Percentiles rank a stretch among this genome's conserved stretches.
phyloP scores from a whole-genome alignment of 2,797 vertebrate genomes.

The Hydrolagus colliei region DNA sequence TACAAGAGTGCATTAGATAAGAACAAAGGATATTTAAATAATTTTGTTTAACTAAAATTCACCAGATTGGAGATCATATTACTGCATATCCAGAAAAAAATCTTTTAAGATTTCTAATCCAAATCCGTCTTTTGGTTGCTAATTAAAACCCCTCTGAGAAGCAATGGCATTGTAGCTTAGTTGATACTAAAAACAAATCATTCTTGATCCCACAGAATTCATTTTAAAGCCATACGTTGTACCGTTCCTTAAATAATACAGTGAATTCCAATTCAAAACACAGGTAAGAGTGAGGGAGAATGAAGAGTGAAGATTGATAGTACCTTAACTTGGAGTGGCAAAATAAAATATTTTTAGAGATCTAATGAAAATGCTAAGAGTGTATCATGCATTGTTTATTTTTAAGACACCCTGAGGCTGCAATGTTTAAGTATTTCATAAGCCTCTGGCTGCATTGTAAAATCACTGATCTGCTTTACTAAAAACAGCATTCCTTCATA shows the following conservation, averaged over 20 bases:
- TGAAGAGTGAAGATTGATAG: background rate
- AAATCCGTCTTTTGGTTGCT: background rate
- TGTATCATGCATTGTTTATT: background rate
- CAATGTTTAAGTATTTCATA: background rate
- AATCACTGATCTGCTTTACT: slow-evolving; percentile 6
- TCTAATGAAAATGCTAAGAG: no score
- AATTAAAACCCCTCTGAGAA: background rate
- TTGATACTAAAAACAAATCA: background rate
- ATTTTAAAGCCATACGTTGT: background rate
- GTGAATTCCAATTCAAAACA: slow-evolving; percentile 3
- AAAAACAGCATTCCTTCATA: background rate
- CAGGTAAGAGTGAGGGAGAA: background rate
- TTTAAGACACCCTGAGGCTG: background rate
- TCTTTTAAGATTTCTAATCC: background rate
- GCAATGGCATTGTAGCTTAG: background rate
- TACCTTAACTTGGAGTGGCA: background rate
- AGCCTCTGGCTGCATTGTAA: background rate
- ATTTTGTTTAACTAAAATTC: no score
- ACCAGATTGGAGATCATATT: background rate
- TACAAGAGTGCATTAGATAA: background rate
- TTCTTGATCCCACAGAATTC: background rate
- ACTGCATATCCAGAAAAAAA: slow-evolving; percentile 6
- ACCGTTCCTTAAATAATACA: background rate
- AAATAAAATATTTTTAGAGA: background rate
- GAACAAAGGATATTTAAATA: background rate